Base-by-base conservation (phyloP, 2,888 invertebrate genomes). In the Lycocerus yunnanus region DNA sequence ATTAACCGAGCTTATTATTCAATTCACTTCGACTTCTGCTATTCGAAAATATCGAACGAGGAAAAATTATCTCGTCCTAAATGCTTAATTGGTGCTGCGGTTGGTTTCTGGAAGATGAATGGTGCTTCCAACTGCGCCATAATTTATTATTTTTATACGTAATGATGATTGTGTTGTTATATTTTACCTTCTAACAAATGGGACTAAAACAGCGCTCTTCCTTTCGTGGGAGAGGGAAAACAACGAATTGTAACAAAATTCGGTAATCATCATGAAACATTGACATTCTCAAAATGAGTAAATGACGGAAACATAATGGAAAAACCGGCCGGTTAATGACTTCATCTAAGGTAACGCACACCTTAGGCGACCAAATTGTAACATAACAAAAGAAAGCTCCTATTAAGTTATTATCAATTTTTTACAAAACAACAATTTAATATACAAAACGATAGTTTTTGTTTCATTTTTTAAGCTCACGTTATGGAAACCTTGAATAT, bases 121-220 rank as follows among this genome's bases (percentile, higher is more conserved):
- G 65, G 27, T 24, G 66, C 67, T 66, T 73, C 75, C 77, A 72
- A 68, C 77, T 60, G 74, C 72, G 76, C 71, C 72, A 74, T 43
- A 76, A 76, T 76, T 74, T 76, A 76, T 76, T 69, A 60, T 74
- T 74, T 76, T 76, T 60, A 68, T 72, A 68, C 59, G 69, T 74
- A 76, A 76, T 58, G 58, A 63, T 58, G 68, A 70, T 76, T 76
- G 59, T 58, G 61, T 70, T 58, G 61, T 70, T 68, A 68, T 27
- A 60, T 21, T 58, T 43, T 43, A 43, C 43, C 43, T n/a, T n/a
- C n/a, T 43, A 43, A 43, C 43, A 43, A 43, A 43, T 43, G 43
- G 43, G n/a, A 43, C 43, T 3, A 43, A 43, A 43, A 43, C n/a
- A n/a, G 43, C 43, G 43, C 4, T 27, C 11, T 11, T 11, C 27